Base-by-base conservation (phyloP, 2,797 vertebrate species). In the Scarus forsteni region DNA sequence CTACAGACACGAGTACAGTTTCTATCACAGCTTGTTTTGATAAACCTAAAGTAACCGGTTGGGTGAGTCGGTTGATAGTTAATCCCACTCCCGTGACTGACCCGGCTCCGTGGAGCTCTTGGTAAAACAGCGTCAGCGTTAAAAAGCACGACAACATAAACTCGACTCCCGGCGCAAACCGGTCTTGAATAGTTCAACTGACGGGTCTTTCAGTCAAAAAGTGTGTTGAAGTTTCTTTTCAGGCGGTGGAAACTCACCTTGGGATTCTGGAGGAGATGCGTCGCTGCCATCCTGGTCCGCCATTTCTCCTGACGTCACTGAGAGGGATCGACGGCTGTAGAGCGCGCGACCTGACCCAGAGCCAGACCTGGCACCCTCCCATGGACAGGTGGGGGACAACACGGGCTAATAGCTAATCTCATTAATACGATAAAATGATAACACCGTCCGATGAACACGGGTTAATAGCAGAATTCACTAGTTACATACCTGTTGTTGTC, bases 251-350 rank as follows among this genome's bases (percentile, higher is more conserved):
- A 79, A 79, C 92, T 95, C 92, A 95, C 95, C 94, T 92, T 92
- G 93, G 88, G 92, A 93, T 83, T 88, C 89, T 55, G 89, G 81
- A 83, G 85, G 87, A 90, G 91, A 93, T 85, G 89, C 87, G 91
- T 90, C 92, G 86, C 90, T 90, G 86, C 90, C 92, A 80, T 92
- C 93, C 92, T 78, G 91, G 79, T 95, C 95, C 93, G 95, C 95
- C 95, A 95, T 95, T 93, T 91, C 94, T 93, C 86, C 88, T 93
- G 93, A 94, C 95, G 95, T 95, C 94, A 94, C 79, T 74, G 87
- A 88, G 73, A 86, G 85, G 81, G 93, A 91, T 93, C 87, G 88
- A 64, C 45, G 39, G 70, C 71, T 77, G 84, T 74, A 86, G 73
- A 73, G 68, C 51, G 60, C 59, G 54, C 46, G 76, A 84, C 80